Evolutionary conservation across 2,888 invertebrate species (phyloP).

Genomic region (Papilio protenor): DNA sequence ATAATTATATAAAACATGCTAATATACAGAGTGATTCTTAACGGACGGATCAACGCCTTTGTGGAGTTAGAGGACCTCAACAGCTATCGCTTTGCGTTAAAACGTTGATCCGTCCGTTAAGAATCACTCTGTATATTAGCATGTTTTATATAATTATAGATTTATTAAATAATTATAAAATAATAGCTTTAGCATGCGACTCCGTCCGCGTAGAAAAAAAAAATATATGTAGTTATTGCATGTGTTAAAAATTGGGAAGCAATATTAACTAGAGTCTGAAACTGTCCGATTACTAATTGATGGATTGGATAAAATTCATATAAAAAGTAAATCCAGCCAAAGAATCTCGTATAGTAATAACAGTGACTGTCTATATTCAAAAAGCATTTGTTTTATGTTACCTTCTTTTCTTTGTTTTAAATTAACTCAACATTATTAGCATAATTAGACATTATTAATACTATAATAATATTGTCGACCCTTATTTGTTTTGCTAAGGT

Average conservation of each 20-base stretch:
- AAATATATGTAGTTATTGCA: neutral
- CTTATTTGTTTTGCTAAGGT: constrained; percentile 48
- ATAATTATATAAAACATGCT: too few species aligned
- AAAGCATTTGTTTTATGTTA: neutral
- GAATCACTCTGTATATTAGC: too few species aligned
- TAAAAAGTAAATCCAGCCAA: neutral
- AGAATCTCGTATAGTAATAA: neutral
- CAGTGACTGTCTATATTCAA: constrained; percentile 46
- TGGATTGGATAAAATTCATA: constrained; percentile 7
- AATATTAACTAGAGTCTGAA: neutral
- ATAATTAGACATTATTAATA: neutral
- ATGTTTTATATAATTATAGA: too few species aligned
- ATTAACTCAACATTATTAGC: neutral
- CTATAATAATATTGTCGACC: neutral
- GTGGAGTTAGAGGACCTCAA: too few species aligned
- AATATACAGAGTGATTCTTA: too few species aligned
- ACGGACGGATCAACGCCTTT: too few species aligned
- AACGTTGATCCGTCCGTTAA: too few species aligned
- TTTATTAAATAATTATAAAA: too few species aligned
- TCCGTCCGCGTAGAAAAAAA: too few species aligned
- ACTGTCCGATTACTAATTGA: constrained; percentile 13
- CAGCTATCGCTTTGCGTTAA: too few species aligned
- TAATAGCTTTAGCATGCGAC: too few species aligned
- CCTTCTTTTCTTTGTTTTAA: neutral
- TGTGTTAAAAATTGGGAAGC: neutral